Conservation (phyloP, 1,140 invertebrate genomes). For the Neelides sp. region DNA sequence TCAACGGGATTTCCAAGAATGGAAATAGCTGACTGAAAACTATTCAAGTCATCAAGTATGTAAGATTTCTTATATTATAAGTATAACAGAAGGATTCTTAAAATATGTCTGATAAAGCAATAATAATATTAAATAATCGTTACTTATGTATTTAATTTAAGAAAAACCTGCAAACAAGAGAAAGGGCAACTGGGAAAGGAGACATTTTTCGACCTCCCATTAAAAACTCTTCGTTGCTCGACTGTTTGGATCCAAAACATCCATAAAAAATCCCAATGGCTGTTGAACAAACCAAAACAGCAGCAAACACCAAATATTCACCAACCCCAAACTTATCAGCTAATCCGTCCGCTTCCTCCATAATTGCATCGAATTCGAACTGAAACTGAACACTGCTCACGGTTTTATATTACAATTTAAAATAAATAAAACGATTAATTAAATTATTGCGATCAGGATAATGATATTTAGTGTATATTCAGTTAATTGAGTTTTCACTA, state of each 20-base stretch:
- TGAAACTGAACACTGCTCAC: too few relatives aligned
- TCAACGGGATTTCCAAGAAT: slow-evolving; percentile 20
- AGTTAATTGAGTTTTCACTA: too few relatives aligned
- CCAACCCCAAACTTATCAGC: too few relatives aligned
- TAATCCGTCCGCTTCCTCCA: too few relatives aligned
- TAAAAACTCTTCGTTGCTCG: slow-evolving; percentile 21
- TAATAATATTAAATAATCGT: neutral
- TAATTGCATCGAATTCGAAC: too few relatives aligned
- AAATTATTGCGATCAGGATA: too few relatives aligned
- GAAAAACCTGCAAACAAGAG: slow-evolving; percentile 17
- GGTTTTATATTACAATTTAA: too few relatives aligned
- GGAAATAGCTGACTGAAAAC: slow-evolving; percentile 16
- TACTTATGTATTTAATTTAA: neutral
- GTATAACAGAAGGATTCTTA: neutral
- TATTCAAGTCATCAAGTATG: neutral
- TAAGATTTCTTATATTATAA: neutral
- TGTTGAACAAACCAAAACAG: slow-evolving; percentile 10
- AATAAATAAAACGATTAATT: too few relatives aligned
- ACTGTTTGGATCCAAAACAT: slow-evolving; percentile 15
- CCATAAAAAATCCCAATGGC: slow-evolving; percentile 20
- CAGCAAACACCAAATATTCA: too few relatives aligned
- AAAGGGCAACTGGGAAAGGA: slow-evolving; percentile 22
- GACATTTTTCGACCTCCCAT: slow-evolving; percentile 19
- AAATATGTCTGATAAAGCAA: neutral
- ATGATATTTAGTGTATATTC: too few relatives aligned